Evolutionary conservation across 2,888 invertebrate genomes (phyloP).

Genomic region (Tenthredo livida): DNA sequence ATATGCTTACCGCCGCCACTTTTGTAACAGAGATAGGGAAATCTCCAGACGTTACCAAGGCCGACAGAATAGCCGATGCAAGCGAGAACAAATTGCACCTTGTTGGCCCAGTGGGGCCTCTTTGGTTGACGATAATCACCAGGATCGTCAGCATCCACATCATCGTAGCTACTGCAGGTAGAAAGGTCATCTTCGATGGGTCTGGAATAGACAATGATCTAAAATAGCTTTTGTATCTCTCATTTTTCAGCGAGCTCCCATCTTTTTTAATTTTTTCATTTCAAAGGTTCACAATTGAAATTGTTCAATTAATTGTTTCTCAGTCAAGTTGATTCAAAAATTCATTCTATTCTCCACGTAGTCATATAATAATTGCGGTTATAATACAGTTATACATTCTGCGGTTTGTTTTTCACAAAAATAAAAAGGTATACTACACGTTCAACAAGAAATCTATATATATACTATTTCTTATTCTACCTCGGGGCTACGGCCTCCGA

Average conservation of each 20-base stretch:
- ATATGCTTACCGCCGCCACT: slow-evolving; percentile 89
- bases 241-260: not conserved
- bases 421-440: too few species aligned
- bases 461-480: not conserved
- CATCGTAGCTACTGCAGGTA: slow-evolving; percentile 88
- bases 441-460: not conserved
- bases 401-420: not conserved
- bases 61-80: slow-evolving; percentile 95
- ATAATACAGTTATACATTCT: not conserved
- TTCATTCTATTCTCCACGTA: not conserved
- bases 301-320: not conserved
- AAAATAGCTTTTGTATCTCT: not conserved
- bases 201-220: slow-evolving; percentile 77
- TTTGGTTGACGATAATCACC: slow-evolving; percentile 85
- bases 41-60: slow-evolving; percentile 94
- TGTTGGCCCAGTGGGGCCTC: slow-evolving; percentile 92
- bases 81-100: slow-evolving; percentile 93
- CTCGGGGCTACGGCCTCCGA: not conserved
- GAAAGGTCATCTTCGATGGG: slow-evolving; percentile 88
- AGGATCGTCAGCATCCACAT: slow-evolving; percentile 81
- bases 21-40: slow-evolving; percentile 95
- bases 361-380: not conserved
- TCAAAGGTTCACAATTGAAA: not conserved
- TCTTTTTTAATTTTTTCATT: not conserved
- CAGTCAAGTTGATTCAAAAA: not conserved